Evolutionary conservation across 2,888 invertebrate genomes (phyloP), one percentile per base, ranked within the genome.

Genomic region (Caenorhabditis drosophilae): DNA sequence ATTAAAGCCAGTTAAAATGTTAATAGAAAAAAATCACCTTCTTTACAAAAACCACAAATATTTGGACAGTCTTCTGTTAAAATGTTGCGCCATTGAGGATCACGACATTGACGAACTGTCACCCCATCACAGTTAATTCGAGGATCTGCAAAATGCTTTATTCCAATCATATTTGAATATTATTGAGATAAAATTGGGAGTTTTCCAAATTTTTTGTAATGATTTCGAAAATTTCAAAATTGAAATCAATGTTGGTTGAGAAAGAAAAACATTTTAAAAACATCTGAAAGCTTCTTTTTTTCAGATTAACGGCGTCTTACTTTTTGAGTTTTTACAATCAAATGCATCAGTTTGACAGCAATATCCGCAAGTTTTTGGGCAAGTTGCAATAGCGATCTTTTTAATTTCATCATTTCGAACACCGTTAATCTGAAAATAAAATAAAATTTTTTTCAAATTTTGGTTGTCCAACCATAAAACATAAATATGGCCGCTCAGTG

Each of bases 351-450:
- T 69, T 42, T 57, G 57, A 25, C 69, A 69, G 27, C 69, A 69
- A 34, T 61, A 69, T 27, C 69, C 69, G 23, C 69, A 69, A n/a
- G 64, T 61, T 52, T 69, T 64, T 4, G 69, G 64, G 31, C 69
- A 69, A 20, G 57, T 56, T n/a, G 36, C 54, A 1, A 66, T 35
- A 16, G 69, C 55, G 1, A 61, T 61, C 23, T 50, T 26, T 20
- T 62, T 64, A 48, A 69, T 54, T 44, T 66, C 57, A 15, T 58
- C 69, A 52, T 52, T 64, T 3, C 52, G 50, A n/a, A 57, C 52
- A 6, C 64, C 69, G 16, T 61, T 57, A 12, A 54, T 42, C 63
- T 69, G 26, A 38, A 52, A 36, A 25, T 16, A 3, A 22, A 38
- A 25, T 25, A 25, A 12, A 11, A 25, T 45, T 22, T 25, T 25